Percentiles rank a stretch among this genome's conserved stretches.
These are phyloP conservation scores for Vireo altiloquus DNA, from an alignment of 2,113 vertebrate genomes.

Conservation along the genomic window DNA sequence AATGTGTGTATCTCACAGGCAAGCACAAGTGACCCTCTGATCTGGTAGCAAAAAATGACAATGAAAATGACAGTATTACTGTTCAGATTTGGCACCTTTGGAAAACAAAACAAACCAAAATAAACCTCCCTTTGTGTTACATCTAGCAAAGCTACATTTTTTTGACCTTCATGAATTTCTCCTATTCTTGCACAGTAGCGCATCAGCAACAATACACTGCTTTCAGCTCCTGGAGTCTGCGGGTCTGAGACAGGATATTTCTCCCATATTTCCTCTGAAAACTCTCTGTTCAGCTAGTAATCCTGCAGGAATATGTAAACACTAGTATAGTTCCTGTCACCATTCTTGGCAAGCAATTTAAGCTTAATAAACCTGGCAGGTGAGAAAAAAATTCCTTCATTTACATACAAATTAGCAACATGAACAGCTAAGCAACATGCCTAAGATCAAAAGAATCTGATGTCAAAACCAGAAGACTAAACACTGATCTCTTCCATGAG, in stretches of 20 bases:
- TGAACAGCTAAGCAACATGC: neutral
- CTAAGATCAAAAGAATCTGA: neutral
- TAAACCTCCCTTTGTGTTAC: neutral
- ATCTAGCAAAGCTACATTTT: neutral
- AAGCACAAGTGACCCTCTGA: conserved; percentile 96
- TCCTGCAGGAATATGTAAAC: neutral
- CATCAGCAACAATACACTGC: neutral
- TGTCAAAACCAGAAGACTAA: neutral
- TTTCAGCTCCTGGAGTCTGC: neutral
- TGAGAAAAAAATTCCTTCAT: neutral
- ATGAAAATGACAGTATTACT: neutral
- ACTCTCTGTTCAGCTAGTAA: neutral
- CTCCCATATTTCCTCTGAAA: neutral
- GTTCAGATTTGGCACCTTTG: neutral
- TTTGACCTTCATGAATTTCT: neutral
- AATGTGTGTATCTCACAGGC: conserved; percentile 88
- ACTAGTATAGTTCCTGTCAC: neutral
- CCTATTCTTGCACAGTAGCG: neutral
- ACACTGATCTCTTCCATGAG: neutral
- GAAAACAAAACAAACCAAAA: neutral
- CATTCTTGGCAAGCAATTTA: neutral
- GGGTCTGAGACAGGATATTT: neutral
- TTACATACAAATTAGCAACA: neutral
- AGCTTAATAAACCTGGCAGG: neutral
- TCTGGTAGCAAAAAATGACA: conserved; percentile 40